Base-by-base conservation (phyloP, 1,140 invertebrate species). In the Pteromalus puparum region DNA sequence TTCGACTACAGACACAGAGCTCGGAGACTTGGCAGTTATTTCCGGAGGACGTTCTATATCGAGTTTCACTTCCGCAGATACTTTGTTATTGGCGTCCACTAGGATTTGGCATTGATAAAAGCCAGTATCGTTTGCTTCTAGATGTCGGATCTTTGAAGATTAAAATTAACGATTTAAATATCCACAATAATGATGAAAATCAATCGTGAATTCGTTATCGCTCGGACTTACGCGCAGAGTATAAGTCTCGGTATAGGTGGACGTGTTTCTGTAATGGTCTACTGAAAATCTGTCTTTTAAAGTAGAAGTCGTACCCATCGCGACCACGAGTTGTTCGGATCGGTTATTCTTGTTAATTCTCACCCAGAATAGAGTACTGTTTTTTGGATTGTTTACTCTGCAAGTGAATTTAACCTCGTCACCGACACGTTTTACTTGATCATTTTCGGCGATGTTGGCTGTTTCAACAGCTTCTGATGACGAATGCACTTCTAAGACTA, bases 1-100 rank as follows among this genome's bases (percentile, higher is more conserved):
- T 48, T 48, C 42, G 10, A 48, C 3, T 12, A 76, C 24, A 26
- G 42, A 24, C 48, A 76, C 30, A 18, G 30, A 42, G n/a, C 10
- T 28, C 21, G 74, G 24, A 13, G 42, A 24, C 6, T 46, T 46
- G n/a, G 9, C 13, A 15, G 9, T 76, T 46, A 76, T 76, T 48
- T 46, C n/a, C 26, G 74, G 74, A 48, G 74, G 18, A 48, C n/a
- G n/a, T 48, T 76, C 26, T 46, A 76, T 48, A 26, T 76, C 74
- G 21, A 76, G 74, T 3, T 48, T 76, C 9, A 76, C 26, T 12
- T 76, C 38, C 13, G 18, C 42, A 15, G 21, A 12, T 12, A 76
- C 9, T 24, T 76, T 76, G n/a, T 76, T 26, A 48, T 48, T 48
- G 0, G 10, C n/a, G 15, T 9, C n/a, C 7, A 46, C n/a, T 4